Evolutionary conservation across 2,113 vertebrate species (phyloP), one percentile per base, ranked within the genome.

Genomic region (Prunella fulvescens): DNA sequence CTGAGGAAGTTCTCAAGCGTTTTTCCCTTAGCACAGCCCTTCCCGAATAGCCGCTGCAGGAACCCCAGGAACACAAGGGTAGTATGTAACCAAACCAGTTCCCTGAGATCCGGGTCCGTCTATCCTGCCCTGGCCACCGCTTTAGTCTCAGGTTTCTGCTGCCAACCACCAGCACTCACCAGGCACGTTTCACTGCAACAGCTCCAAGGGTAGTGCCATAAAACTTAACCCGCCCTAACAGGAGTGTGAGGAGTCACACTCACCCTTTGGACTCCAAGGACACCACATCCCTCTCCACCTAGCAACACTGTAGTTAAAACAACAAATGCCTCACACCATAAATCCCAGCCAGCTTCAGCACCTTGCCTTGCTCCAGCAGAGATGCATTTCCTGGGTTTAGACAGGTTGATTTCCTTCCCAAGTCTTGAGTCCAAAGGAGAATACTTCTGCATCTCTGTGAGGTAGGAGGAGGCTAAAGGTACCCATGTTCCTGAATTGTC

Each of bases 141-240:
- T 7, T 40, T 40, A 39, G 48, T 70, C 83, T 88, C 60, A 20
- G 26, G 56, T 78, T 79, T 51, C 37, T 44, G 44, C 73, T 50
- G 42, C 26, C 3, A 90, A 48, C 76, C 72, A 88, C 31, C 14
- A 58, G 39, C 80, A 87, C 53, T 53, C 35, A 81, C 53, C 12
- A 51, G 33, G 81, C 57, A 80, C 8, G 0, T 65, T 79, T 65
- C 15, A 6, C 69, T 57, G 58, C 66, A 42, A 57, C 45, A 70
- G 62, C 67, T 94, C 71, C 89, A 95, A 92, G 94, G 81, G 74
- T 84, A 93, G 82, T 62, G 69, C 93, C 64, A 86, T 62, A 91
- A 84, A 95, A 69, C 20, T n/a, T 50, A 23, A 23, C 54, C 33
- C 9, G 9, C 33, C 54, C 54, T 8, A 20, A 12, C 3, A 51